Evolutionary conservation across 2,888 invertebrate genomes (phyloP).

Genomic region (Odiellus spinosus): DNA sequence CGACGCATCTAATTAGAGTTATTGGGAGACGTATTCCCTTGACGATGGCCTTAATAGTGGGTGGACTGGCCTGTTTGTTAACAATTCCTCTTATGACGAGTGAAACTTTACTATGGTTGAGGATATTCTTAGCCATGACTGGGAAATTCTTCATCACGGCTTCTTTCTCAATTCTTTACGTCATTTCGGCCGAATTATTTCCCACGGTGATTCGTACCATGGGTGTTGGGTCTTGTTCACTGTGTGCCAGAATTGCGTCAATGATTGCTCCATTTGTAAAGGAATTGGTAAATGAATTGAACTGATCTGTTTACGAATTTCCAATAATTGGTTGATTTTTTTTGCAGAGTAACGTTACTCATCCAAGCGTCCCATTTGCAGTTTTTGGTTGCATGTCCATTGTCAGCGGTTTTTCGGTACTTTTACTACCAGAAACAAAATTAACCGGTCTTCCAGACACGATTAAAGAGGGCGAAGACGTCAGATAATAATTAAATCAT

Average conservation of each 20-base stretch:
- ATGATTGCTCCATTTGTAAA: slow-evolving; percentile 58
- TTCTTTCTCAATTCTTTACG: slow-evolving; percentile 61
- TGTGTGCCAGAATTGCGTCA: slow-evolving; percentile 55
- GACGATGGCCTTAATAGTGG: slow-evolving; percentile 10
- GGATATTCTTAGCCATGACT: slow-evolving; percentile 35
- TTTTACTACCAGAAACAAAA: neutral
- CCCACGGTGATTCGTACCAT: slow-evolving; percentile 52
- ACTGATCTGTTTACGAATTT: no score
- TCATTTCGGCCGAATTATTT: slow-evolving; percentile 54
- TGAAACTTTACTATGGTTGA: slow-evolving; percentile 9
- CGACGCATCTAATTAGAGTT: slow-evolving; percentile 9
- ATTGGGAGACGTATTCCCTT: slow-evolving; percentile 13
- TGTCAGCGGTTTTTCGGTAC: neutral
- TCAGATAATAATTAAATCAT: neutral
- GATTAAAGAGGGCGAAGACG: neutral
- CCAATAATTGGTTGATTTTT: neutral
- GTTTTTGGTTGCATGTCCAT: neutral
- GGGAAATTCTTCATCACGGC: slow-evolving; percentile 63
- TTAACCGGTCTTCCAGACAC: neutral
- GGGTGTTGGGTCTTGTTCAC: slow-evolving; percentile 56
- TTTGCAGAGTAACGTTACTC: neutral
- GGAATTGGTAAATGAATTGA: slow-evolving; percentile 13
- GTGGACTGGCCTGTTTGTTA: slow-evolving; percentile 12
- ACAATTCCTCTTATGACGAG: slow-evolving; percentile 10
- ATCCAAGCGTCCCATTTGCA: neutral